Evolutionary conservation across 2,888 invertebrate species (phyloP), one percentile per base, ranked within the genome.

Genomic region (Ditula angustiorana): DNA sequence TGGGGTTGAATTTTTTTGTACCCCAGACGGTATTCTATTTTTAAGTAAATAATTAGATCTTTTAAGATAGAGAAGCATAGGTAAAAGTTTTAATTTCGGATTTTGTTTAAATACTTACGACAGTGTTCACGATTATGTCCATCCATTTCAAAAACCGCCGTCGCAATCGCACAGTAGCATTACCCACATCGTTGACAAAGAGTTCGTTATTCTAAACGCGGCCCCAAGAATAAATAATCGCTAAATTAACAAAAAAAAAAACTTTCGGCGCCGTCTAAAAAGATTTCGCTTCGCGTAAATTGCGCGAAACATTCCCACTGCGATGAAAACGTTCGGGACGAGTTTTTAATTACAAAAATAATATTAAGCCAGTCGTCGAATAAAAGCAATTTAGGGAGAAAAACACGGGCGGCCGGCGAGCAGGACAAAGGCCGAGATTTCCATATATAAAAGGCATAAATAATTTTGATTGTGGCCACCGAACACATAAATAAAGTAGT

Each of bases 311-410:
- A 76, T 76, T 77, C 68, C 66, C 60, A 49, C 62, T 66, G 80
- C 80, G 81, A 81, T 85, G 82, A 83, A 87, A 86, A 85, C 77
- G 80, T 82, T 81, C 77, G 69, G 78, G 78, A 80, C 78, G 83
- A 83, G 82, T 82, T 87, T 90, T 90, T 90, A 90, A 90, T 90
- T 90, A 90, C 89, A 86, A 83, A 86, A 87, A 87, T 88, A 89
- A 83, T 87, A 90, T 90, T 87, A 88, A 89, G 87, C 87, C 86
- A 81, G 79, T 78, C 80, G 84, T 78, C 85, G 82, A 85, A 88
- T 87, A 81, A 87, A 87, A 86, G 84, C 87, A 83, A 86, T 89
- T 87, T 82, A 79, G 84, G 82, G 73, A 70, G 74, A 77, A 75
- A 79, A 80, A 78, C 74, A 75, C 72, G 76, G 71, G 70, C 72